These are phyloP conservation scores for Chaenodraco wilsoni DNA, from an alignment of 2,797 vertebrate species.

Conservation along the genomic window DNA sequence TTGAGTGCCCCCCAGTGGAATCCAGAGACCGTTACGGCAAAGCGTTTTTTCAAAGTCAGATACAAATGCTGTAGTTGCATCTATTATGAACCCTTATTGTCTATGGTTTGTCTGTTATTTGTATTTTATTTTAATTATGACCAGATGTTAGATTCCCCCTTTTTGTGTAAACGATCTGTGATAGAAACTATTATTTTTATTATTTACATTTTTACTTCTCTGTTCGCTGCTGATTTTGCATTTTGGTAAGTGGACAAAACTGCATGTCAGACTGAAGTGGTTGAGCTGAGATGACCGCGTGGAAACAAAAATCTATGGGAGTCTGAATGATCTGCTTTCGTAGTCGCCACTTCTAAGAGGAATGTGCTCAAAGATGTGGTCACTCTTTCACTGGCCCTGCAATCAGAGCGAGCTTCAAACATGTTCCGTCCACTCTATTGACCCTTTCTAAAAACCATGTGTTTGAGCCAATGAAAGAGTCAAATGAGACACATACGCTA, in stretches of 20 bases:
- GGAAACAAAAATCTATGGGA: constrained; percentile 57
- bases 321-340: constrained; percentile 78
- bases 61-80: constrained; percentile 26
- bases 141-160: constrained; percentile 34
- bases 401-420: constrained; percentile 29
- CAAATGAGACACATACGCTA: constrained; percentile 40
- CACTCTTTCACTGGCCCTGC: constrained; percentile 85
- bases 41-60: neutral
- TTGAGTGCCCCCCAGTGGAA: constrained; percentile 21
- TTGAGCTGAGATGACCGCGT: constrained; percentile 76
- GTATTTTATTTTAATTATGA: constrained; percentile 16
- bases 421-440: constrained; percentile 13
- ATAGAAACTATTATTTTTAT: constrained; percentile 73
- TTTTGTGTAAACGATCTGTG: constrained; percentile 61
- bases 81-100: constrained; percentile 36
- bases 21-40: neutral
- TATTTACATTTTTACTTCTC: constrained; percentile 85
- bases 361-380: constrained; percentile 70
- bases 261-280: constrained; percentile 88
- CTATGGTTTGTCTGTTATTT: constrained; percentile 48
- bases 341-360: constrained; percentile 75
- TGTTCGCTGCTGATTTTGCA: constrained; percentile 89
- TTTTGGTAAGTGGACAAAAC: constrained; percentile 89
- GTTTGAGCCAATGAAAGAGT: constrained; percentile 83
- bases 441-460: neutral